phyloP scores from a whole-genome alignment of 2,888 invertebrate species.

The Chloromyia formosa region DNA sequence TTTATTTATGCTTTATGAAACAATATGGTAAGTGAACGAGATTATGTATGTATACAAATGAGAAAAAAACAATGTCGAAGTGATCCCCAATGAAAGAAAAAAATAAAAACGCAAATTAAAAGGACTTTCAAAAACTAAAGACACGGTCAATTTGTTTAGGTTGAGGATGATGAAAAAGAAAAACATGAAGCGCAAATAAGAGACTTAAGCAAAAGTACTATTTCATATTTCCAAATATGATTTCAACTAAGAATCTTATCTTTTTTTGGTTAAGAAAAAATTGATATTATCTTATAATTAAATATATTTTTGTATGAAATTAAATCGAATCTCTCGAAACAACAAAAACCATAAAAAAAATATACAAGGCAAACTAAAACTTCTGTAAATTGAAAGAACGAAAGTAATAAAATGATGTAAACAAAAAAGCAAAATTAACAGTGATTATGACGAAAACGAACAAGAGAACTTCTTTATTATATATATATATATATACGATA shows the following conservation, averaged over 20 bases:
- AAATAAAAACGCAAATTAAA: neutral
- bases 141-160: slow-evolving; percentile 41
- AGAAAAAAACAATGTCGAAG: too few relatives aligned
- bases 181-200: slow-evolving; percentile 42
- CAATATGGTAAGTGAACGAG: neutral
- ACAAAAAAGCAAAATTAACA: slow-evolving; percentile 9
- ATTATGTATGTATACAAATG: neutral
- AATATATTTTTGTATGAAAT: slow-evolving; percentile 48
- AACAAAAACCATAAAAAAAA: too few relatives aligned
- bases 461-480: slow-evolving; percentile 24
- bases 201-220: slow-evolving; percentile 32
- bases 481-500: slow-evolving; percentile 2
- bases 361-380: slow-evolving; percentile 25
- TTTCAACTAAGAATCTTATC: neutral
- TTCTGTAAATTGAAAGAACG: slow-evolving; percentile 26
- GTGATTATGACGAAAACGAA: slow-evolving; percentile 7
- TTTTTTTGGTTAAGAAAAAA: neutral
- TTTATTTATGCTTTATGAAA: slow-evolving; percentile 40
- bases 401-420: slow-evolving; percentile 2
- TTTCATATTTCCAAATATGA: slow-evolving; percentile 6
- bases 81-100: too few relatives aligned
- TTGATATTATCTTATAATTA: slow-evolving; percentile 10
- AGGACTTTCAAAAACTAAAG: neutral
- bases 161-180: neutral
- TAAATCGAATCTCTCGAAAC: slow-evolving; percentile 22